A percentile compares a stretch with the other conserved stretches of the same genome.
phyloP scores from a whole-genome alignment of 2,113 vertebrate genomes.

The Circaetus cinerascens region DNA sequence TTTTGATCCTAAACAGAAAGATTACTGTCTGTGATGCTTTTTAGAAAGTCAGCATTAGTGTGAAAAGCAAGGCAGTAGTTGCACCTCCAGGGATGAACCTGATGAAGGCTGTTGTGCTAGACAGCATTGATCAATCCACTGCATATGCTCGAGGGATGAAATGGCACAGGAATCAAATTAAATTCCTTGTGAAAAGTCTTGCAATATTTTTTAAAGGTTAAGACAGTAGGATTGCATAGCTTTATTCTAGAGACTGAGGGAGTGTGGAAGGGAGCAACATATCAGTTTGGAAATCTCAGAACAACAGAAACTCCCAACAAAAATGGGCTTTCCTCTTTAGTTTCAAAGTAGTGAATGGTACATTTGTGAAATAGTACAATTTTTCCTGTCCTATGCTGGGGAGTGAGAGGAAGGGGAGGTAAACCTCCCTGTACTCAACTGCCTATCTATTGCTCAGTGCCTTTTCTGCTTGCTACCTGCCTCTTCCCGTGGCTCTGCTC shows the following conservation, averaged over 20 bases:
- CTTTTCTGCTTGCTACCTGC: neutral
- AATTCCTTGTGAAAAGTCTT: neutral
- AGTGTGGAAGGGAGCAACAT: neutral
- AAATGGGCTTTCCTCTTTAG: neutral
- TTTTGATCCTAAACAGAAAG: neutral
- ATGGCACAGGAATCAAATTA: neutral
- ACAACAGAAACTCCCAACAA: neutral
- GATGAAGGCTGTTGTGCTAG: neutral
- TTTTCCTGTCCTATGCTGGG: neutral
- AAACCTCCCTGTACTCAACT: neutral
- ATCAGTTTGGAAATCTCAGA: neutral
- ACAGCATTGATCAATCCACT: neutral
- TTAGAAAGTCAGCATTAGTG: neutral
- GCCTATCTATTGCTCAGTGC: neutral
- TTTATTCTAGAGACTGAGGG: neutral
- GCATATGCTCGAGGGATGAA: neutral
- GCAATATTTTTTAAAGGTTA: neutral
- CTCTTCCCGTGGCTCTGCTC: neutral
- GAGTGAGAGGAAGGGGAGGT: neutral
- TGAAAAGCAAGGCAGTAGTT: neutral
- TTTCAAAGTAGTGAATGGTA: neutral
- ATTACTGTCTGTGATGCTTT: neutral
- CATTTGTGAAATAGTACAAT: neutral
- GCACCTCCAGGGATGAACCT: neutral
- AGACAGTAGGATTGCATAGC: neutral